These are phyloP conservation scores for Hesperia comma DNA, from an alignment of 2,888 invertebrate species.

Conservation along the genomic window DNA sequence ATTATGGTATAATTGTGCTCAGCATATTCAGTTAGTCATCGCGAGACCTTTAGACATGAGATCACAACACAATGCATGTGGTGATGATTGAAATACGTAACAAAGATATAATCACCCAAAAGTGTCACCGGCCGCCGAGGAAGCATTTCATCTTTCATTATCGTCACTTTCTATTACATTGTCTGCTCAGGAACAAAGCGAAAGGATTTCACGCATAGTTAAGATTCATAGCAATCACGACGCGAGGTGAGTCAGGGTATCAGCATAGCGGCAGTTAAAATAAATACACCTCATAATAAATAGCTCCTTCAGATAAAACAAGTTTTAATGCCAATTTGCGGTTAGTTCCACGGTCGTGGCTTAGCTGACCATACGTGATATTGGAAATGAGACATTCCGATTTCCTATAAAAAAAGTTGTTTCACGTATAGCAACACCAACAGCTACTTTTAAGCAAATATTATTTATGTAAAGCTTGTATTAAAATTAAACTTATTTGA, in stretches of 20 bases:
- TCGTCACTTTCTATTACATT: conserved; percentile 51
- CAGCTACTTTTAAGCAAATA: too few relatives aligned
- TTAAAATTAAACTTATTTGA: too few relatives aligned
- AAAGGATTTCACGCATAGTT: conserved; percentile 51
- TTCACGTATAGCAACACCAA: too few relatives aligned
- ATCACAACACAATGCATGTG: background rate
- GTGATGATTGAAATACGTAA: background rate
- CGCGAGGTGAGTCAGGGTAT: conserved; percentile 55
- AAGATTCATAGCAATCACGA: conserved; percentile 54
- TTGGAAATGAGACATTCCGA: background rate
- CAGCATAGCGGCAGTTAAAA: conserved; percentile 40
- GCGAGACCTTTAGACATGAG: too few relatives aligned
- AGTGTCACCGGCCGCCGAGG: conserved; percentile 1
- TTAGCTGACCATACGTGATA: conserved; percentile 11
- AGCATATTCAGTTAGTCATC: too few relatives aligned
- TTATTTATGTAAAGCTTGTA: too few relatives aligned
- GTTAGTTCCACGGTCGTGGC: conserved; percentile 50
- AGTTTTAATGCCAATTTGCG: conserved; percentile 62
- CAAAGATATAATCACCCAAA: conserved; percentile 19
- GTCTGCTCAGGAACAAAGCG: conserved; percentile 49
- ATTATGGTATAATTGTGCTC: too few relatives aligned
- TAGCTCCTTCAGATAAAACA: conserved; percentile 58
- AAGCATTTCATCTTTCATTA: conserved; percentile 20
- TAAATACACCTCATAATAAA: conserved; percentile 48
- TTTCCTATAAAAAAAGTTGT: background rate